Conservation (phyloP, 2,113 vertebrate species). For the Coptodon bakossiorum region DNA sequence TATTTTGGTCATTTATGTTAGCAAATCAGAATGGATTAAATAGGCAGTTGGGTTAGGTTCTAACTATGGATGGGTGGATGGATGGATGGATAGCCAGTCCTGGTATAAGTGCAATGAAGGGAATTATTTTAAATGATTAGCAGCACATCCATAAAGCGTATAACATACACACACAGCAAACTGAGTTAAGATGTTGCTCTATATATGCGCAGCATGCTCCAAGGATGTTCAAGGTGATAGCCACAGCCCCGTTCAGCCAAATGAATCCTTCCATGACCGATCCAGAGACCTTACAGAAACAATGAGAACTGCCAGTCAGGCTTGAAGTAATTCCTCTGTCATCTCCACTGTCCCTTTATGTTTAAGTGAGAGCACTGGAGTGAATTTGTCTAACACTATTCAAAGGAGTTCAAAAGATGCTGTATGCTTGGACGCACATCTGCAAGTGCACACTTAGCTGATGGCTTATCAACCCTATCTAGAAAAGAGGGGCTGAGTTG, state of each 20-base stretch:
- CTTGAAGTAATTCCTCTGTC: constrained; percentile 11
- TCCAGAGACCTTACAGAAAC: neutral
- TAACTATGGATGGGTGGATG: neutral
- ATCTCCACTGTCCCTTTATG: neutral
- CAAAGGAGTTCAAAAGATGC: constrained; percentile 8
- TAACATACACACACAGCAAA: neutral
- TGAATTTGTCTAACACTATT: constrained; percentile 8
- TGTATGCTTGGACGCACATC: neutral
- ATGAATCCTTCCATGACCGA: neutral
- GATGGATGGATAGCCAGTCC: neutral
- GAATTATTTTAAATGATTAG: neutral
- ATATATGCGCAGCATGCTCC: neutral
- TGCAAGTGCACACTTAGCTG: neutral
- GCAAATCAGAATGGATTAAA: neutral
- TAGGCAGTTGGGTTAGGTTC: neutral
- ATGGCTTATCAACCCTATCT: constrained; percentile 39
- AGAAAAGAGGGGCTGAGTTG: constrained; percentile 2
- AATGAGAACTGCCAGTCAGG: constrained; percentile 28
- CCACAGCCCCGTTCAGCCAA: neutral
- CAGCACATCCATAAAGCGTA: neutral
- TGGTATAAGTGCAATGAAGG: neutral
- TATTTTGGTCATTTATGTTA: neutral
- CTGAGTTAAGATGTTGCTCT: neutral
- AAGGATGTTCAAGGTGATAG: constrained; percentile 18
- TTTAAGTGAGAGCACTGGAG: constrained; percentile 4